Base-by-base conservation (phyloP, 2,888 invertebrate genomes). In the Myopa testacea region DNA sequence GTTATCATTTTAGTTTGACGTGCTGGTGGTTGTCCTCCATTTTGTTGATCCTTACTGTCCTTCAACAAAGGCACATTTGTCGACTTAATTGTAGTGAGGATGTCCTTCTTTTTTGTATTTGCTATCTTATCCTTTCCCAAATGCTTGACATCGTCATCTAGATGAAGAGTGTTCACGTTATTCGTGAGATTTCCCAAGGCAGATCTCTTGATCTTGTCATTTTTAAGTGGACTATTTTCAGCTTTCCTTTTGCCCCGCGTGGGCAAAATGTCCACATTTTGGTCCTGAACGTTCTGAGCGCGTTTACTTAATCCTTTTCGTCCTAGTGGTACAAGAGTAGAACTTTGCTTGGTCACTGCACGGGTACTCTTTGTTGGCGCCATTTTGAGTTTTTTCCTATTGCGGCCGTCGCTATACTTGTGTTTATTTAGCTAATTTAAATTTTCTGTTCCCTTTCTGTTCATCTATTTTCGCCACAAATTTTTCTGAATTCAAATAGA, bases 141-240 rank as follows among this genome's bases (percentile, higher is more conserved):
- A 40, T 83, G 80, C 91, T 91, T 88, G 90, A 91, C 84, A 90
- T 86, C 85, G 65, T 86, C 85, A 12, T 86, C 87, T n/a, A 85
- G 82, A 78, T 85, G 83, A 77, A 81, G 72, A 19, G 81, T 79
- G 72, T 77, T 80, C 10, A 86, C 87, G 81, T 89, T 89, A 81
- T 96, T 96, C 73, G 96, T 95, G 82, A 96, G 92, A 88, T 97
- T 96, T 80, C 95, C 95, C 86, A 97, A 93, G 4, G 96, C 97
- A 63, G 95, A 94, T 84, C 97, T 91, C 88, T 96, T 96, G 6
- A 93, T 92, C 73, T 91, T 92, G 82, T 92, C 93, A 86, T 94
- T 93, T 89, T 94, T 95, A 67, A 93, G 86, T 5, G 95, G 95
- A 77, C 95, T 95, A 81, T 92, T 92, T 67, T 94, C 93, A 2